Evolutionary conservation across 2,888 invertebrate genomes (phyloP), one percentile per base, ranked within the genome.

Genomic region (Lissocephala sabroskyi): DNA sequence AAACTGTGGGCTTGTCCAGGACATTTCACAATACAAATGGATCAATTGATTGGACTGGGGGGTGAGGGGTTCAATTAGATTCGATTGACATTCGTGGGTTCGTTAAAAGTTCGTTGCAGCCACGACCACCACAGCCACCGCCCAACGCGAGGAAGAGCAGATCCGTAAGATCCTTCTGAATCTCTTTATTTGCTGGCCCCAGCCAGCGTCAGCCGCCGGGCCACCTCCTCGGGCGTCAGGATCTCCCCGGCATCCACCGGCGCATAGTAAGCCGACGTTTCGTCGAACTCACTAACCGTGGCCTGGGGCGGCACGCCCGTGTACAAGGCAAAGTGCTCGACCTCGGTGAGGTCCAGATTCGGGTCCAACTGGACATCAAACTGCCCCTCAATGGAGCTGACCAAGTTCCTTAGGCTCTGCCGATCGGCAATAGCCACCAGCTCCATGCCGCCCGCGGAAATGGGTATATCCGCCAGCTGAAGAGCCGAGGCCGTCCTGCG

Each of bases 311-410:
- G 94, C 79, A 94, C 89, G 45, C 92, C 91, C 70, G 94, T 95
- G 67, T 95, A 95, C 51, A 95, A 83, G 26, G 95, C 95, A 82
- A 93, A 95, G 79, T 95, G 93, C 75, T 95, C 95, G 1, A 94
- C 95, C 64, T 95, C 94, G 0, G 94, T 94, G 23, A 95, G 84
- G 64, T 93, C 94, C 35, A 91, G 82, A 49, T 89, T 88, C 33
- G 84, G 82, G 70, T 86, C 85, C 19, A 85, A 75, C 43, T 81
- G 71, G 2, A 85, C 84, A 55, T 85, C 83, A 41, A 80, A 85
- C 45, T 84, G 79, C 2, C 84, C 85, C 54, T 85, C 85, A 3
- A 70, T 70, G 6, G 68, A 70, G 64, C 67, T 75, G 39, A 84
- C 84, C 45, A 85, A 59, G 55, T 85, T 84, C 41, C 78, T 81